A percentile compares a stretch with the other conserved stretches of the same genome.
These are phyloP conservation scores for Ochropleura plecta DNA, from an alignment of 2,888 invertebrate species.

Conservation along the genomic window DNA sequence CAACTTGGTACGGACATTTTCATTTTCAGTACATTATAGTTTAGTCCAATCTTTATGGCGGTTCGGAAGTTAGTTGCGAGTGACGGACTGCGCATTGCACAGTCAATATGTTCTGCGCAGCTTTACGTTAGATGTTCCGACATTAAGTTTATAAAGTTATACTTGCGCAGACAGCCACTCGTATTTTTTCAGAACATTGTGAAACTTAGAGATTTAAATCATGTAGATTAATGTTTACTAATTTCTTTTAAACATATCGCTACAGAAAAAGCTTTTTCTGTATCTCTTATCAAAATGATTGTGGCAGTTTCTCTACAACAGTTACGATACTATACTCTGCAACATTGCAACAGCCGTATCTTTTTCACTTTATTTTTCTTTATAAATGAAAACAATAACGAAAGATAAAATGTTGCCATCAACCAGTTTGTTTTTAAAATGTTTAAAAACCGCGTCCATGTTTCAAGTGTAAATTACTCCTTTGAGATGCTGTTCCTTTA, in stretches of 20 bases:
- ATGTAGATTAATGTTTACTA: neutral
- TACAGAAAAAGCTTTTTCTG: no score
- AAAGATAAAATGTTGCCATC: slow-evolving; percentile 31
- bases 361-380: slow-evolving; percentile 12
- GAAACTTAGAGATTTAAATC: no score
- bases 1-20: no score
- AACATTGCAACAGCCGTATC: neutral
- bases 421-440: slow-evolving; percentile 32
- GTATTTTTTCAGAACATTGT: no score
- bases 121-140: no score
- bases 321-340: neutral
- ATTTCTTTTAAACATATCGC: no score
- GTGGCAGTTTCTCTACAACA: neutral
- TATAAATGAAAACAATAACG: slow-evolving; percentile 3
- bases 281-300: neutral
- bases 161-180: no score
- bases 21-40: neutral
- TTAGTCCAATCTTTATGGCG: no score
- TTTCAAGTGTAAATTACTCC: slow-evolving; percentile 41
- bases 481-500: slow-evolving; percentile 39
- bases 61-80: no score
- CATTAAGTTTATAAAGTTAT: no score
- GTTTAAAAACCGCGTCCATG: slow-evolving; percentile 18
- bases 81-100: no score
- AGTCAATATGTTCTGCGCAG: no score